Evolutionary conservation across 1,140 invertebrate genomes (phyloP), one percentile per base, ranked within the genome.

Genomic region (Holotrichia oblita): DNA sequence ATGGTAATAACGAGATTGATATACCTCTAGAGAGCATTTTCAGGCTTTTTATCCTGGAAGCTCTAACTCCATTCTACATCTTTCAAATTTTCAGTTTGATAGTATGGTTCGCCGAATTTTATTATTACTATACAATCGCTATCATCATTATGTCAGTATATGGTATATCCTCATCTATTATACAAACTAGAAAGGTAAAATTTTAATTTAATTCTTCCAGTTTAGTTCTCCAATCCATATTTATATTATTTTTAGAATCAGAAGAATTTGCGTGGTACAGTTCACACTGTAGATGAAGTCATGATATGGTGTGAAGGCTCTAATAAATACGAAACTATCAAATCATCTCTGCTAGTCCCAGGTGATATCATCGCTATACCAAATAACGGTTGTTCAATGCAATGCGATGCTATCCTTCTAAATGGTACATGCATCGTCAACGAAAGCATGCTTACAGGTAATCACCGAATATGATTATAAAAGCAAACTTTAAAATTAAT

Each of bases 381-480:
- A 10, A 88, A 92, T 0, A 89, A 92, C 81, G 97, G 96, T 20
- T 95, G 95, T 85, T 90, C 92, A 4, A 93, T 98, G 91, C 92
- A 94, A 80, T 98, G 96, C 87, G 98, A 99, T 88, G 96, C 96
- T 0, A 93, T 97, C 2, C 86, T 99, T 24, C 88, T 98, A 2
- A 91, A 92, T 69, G 97, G 98, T 2, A 94, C 92, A 77, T 97
- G 96, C 81, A 96, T 99, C 81, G 92, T 99, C 12, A 98, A 99
- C 86, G 98, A 99, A 89, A 96, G 95, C 81, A 98, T 98, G 96
- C 90, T 99, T 10, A 99, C 97, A 75, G 96, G 95, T 96, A 86
- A n/a, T n/a, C n/a, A n/a, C n/a, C n/a, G n/a, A n/a, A 6, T 55
- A 27, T 17, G 2, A 7, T 55, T 6, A 6, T n/a, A 55, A 17